A percentile compares a stretch with the other conserved stretches of the same genome.
These are phyloP conservation scores for Atopsyche davidsoni DNA, from an alignment of 1,140 invertebrate genomes.

Conservation along the genomic window DNA sequence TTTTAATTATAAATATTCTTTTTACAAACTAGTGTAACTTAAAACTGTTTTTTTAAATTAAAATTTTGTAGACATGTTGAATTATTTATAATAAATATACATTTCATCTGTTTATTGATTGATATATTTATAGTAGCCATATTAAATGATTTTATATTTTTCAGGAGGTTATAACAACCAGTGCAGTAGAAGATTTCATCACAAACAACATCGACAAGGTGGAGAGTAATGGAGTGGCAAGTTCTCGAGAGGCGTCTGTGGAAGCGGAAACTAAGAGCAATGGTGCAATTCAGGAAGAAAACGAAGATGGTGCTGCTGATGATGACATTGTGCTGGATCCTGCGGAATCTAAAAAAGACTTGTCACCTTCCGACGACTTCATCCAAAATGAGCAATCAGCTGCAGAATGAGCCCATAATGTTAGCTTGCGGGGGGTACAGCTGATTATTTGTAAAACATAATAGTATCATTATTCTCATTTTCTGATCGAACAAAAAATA, in stretches of 20 bases:
- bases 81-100: too few species aligned
- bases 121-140: too few species aligned
- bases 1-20: too few species aligned
- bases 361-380: constrained; percentile 40
- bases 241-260: constrained; percentile 26
- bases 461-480: too few species aligned
- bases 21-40: too few species aligned
- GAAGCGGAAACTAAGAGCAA: constrained; percentile 25
- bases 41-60: too few species aligned
- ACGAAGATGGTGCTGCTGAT: constrained; percentile 34
- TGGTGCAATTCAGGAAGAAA: constrained; percentile 13
- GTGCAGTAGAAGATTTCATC: not conserved
- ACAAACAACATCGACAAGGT: not conserved
- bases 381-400: constrained; percentile 41
- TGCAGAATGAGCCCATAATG: constrained; percentile 34
- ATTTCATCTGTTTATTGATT: too few species aligned
- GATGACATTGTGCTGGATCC: constrained; percentile 1
- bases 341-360: constrained; percentile 34
- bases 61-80: too few species aligned
- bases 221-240: constrained; percentile 23
- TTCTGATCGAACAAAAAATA: too few species aligned
- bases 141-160: too few species aligned
- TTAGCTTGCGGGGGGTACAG: constrained; percentile 4
- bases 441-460: too few species aligned
- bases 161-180: constrained; percentile 6